phyloP scores from a whole-genome alignment of 2,113 vertebrate species.

The Chrysemys picta region DNA sequence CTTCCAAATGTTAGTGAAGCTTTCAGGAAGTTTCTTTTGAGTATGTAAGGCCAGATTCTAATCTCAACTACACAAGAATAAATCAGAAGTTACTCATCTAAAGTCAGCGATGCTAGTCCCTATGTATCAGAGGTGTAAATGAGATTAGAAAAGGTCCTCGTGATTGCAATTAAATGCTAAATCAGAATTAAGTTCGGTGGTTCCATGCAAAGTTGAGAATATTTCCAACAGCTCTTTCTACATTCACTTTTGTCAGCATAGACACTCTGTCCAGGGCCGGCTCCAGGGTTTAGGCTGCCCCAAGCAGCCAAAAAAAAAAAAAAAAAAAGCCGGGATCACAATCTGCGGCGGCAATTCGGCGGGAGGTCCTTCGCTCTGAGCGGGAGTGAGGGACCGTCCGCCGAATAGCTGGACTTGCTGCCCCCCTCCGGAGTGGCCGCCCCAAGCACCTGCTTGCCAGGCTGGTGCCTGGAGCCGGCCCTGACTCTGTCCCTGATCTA shows the following conservation, averaged over 20 bases:
- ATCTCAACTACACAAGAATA: neutral
- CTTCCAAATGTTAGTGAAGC: neutral
- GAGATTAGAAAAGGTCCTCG: neutral
- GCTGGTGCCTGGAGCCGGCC: too few species aligned
- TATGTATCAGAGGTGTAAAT: neutral
- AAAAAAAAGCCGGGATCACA: too few species aligned
- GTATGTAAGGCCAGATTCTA: neutral
- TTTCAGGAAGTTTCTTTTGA: slow-evolving; percentile 7
- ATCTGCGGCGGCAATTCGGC: too few species aligned
- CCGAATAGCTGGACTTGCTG: too few species aligned
- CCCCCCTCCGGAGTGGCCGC: too few species aligned
- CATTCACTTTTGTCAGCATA: neutral
- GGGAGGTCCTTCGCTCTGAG: too few species aligned
- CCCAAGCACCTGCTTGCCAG: too few species aligned
- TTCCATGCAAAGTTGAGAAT: neutral
- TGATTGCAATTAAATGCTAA: neutral
- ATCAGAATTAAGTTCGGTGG: neutral
- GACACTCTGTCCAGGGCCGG: neutral
- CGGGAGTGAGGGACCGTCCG: too few species aligned
- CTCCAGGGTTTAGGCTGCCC: too few species aligned
- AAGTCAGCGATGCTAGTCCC: neutral
- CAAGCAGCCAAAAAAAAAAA: too few species aligned
- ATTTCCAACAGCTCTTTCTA: neutral
- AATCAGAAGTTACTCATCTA: neutral
- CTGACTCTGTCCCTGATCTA: neutral